Evolutionary conservation across 92 coral and sea anemone species (phyloP), one percentile per base, ranked within the genome.

Genomic region (Palythoa grandis): DNA sequence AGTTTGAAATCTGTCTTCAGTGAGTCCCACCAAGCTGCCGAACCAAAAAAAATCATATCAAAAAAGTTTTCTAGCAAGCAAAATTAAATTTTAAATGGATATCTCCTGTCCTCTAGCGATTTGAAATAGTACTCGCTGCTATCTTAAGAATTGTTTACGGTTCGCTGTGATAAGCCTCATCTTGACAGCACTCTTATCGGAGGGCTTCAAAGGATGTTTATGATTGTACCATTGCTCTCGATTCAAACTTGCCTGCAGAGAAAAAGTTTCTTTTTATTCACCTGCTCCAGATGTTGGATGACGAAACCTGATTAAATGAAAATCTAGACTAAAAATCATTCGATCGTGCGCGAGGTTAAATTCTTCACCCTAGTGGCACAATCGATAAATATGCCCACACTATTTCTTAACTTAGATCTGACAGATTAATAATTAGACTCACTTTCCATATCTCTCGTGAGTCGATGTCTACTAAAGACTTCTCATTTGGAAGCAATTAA

Each of bases 391-490:
- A 56, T 86, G 88, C 93, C 91, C 93, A 86, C 91, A 88, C 93
- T 93, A 86, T 87, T 87, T 95, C 72, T 87, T 69, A 69, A 69
- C 74, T 37, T 73, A 90, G 89, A 90, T 86, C 87, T 86, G 61
- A 83, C 92, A 92, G 98, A 94, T 94, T 86, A 89, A 94, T 94
- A 92, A 92, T 92, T 94, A 83, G 92, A 92, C 89, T 92, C 89
- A 86, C 93, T 92, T 88, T 86, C 93, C 93, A 92, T 94, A 92
- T 94, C 93, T 86, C 88, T 87, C 76, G 76, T 78, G 78, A 80
- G 90, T 87, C 89, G 48, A 80, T 66, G 73, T 70, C 63, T 29
- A 63, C 85, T 80, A 80, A 40, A 80, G 58, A 39, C 72, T 66
- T 80, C 74, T 91, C 98, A 91, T 88, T 92, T 88, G 87, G 84